Evolutionary conservation across 1,140 invertebrate genomes (phyloP).

Genomic region (Lasaia peninsularis): DNA sequence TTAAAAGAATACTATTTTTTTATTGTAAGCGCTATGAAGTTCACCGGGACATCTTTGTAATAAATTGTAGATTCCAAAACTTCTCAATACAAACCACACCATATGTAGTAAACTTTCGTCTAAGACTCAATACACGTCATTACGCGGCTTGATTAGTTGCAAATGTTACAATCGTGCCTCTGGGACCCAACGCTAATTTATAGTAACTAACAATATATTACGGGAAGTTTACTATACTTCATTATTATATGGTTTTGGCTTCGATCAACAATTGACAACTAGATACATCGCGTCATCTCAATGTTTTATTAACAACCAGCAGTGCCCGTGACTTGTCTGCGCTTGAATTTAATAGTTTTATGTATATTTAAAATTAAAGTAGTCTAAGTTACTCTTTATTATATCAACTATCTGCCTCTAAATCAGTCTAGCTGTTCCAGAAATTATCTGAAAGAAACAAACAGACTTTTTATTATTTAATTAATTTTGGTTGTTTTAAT

Average conservation of each 20-base stretch:
- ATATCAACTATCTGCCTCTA: no score
- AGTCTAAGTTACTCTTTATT: no score
- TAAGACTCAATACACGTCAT: background rate
- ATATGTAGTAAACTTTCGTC: background rate
- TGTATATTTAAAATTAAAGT: no score
- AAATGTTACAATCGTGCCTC: constrained; percentile 15
- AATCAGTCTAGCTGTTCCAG: no score
- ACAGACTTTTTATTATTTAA: no score
- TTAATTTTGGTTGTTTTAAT: no score
- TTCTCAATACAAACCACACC: background rate
- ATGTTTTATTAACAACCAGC: background rate
- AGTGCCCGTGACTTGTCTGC: no score
- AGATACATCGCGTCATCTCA: background rate
- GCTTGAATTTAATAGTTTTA: no score
- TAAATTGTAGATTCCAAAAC: background rate
- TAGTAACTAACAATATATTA: background rate
- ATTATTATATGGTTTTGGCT: background rate
- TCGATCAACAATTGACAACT: background rate
- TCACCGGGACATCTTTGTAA: no score
- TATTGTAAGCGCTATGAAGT: no score
- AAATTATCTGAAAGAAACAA: no score
- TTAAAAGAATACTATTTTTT: no score
- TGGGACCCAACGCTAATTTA: constrained; percentile 13
- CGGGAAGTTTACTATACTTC: background rate
- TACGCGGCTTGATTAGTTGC: constrained; percentile 13